These are phyloP conservation scores for Orthonevra nobilis DNA, from an alignment of 2,888 invertebrate genomes.

Conservation along the genomic window DNA sequence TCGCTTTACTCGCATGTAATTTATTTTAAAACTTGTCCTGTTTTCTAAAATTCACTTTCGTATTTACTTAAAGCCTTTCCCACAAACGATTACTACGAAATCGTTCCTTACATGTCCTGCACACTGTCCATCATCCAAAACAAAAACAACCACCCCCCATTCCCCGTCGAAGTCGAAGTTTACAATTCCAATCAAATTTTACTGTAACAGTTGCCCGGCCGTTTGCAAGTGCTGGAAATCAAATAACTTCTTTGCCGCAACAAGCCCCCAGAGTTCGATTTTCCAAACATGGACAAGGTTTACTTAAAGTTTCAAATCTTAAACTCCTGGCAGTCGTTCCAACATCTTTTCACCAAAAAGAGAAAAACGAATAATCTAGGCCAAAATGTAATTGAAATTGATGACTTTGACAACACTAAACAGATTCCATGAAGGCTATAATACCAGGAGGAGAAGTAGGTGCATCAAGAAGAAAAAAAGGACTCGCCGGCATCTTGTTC, in stretches of 20 bases:
- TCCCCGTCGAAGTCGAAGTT: background rate
- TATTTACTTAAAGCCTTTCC: too few relatives aligned
- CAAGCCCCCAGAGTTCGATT: background rate
- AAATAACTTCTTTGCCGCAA: background rate
- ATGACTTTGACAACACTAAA: slow-evolving; percentile 38
- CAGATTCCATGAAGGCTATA: slow-evolving; percentile 5
- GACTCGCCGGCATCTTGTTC: slow-evolving; percentile 10
- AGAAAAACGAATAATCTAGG: slow-evolving; percentile 24
- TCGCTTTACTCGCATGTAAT: too few relatives aligned
- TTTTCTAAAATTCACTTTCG: too few relatives aligned
- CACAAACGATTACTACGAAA: too few relatives aligned
- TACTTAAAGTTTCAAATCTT: background rate
- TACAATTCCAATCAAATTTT: slow-evolving; percentile 18
- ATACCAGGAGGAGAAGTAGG: background rate
- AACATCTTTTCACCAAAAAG: background rate
- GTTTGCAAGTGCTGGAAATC: background rate
- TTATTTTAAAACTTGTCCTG: too few relatives aligned
- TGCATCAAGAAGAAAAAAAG: background rate
- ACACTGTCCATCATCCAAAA: background rate
- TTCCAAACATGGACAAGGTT: background rate
- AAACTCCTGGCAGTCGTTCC: background rate
- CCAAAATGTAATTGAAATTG: slow-evolving; percentile 58
- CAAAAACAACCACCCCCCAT: background rate
- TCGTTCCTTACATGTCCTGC: background rate
- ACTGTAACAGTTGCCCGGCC: background rate